Evolutionary conservation across 2,113 vertebrate genomes (phyloP), one percentile per base, ranked within the genome.

Genomic region (Sapajus apella): DNA sequence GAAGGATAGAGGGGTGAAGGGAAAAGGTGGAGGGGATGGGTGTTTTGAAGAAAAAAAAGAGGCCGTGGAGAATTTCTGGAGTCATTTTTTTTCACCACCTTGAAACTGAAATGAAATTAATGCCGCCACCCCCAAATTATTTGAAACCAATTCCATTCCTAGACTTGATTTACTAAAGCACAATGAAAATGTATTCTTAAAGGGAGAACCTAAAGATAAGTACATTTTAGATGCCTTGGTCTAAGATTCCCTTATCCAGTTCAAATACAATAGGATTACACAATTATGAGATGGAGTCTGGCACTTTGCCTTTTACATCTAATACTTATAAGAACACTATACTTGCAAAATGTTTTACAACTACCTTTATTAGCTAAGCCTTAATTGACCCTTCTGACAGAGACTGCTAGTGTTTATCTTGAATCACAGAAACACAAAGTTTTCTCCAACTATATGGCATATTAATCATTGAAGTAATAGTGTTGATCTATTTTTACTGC

Each of bases 31-130:
- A 21, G 17, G 70, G 18, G 16, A 55, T n/a, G 94, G 52, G 37
- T 70, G 18, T 64, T 87, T 95, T 84, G 37, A 45, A 94, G 64
- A 52, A 72, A 64, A 61, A 96, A 91, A 87, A 61, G 56, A 91
- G 40, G 80, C 20, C 23, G 0, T 23, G 80, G 75, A 88, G 72
- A 93, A 64, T 96, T 85, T 88, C 66, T 94, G 47, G 70, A 87
- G 58, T 58, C 10, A 64, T 30, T 52, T 73, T 90, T 91, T 77
- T 4, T 43, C 10, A 91, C 32, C 13, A 87, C 35, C 56, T 73
- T 70, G 64, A 85, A 89, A 58, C 82, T 90, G 77, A 87, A 96
- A 92, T 91, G 64, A 97, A 88, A 76, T 77, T 27, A 50, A 66
- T n/a, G 4, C 14, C 14, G 45, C 14, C 4, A 14, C 9, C 12